Conservation (phyloP, 2,113 vertebrate genomes). For the Channa maculata region DNA sequence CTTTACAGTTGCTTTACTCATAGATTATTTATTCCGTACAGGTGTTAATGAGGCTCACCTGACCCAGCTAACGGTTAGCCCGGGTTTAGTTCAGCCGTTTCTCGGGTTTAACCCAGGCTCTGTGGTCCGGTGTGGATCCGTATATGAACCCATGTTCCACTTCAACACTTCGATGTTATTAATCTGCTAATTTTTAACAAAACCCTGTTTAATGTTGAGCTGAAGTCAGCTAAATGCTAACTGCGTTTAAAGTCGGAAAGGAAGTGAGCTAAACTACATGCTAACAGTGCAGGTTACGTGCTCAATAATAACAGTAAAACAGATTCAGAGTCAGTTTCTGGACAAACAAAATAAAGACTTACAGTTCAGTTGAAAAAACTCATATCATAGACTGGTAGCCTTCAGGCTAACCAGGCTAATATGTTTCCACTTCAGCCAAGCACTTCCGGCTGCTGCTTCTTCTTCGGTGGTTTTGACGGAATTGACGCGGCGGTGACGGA, state of each 20-base stretch:
- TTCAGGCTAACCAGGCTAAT: slow-evolving; percentile 53
- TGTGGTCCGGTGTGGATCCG: not conserved
- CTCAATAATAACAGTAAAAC: not conserved
- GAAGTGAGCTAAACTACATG: slow-evolving; percentile 11
- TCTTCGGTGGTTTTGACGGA: slow-evolving; percentile 47
- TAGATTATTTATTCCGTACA: not conserved
- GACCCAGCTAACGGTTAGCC: not conserved
- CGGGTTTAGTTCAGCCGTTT: not conserved
- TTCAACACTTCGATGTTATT: not conserved
- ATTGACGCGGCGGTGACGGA: slow-evolving; percentile 6
- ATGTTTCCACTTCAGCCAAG: not conserved
- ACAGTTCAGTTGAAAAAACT: slow-evolving; percentile 64
- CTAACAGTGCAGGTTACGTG: not conserved
- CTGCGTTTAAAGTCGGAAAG: not conserved
- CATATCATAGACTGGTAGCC: slow-evolving; percentile 60
- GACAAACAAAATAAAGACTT: slow-evolving; percentile 41
- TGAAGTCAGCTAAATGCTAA: slow-evolving; percentile 5
- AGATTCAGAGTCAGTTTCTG: not conserved
- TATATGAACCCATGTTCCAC: no score
- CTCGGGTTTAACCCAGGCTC: not conserved
- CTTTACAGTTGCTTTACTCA: not conserved
- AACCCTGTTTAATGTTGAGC: not conserved
- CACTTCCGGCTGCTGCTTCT: slow-evolving; percentile 49
- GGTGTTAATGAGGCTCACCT: not conserved
- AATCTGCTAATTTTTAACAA: not conserved